Conservation (phyloP, 2,113 vertebrate genomes). For the Myotis yumanensis region DNA sequence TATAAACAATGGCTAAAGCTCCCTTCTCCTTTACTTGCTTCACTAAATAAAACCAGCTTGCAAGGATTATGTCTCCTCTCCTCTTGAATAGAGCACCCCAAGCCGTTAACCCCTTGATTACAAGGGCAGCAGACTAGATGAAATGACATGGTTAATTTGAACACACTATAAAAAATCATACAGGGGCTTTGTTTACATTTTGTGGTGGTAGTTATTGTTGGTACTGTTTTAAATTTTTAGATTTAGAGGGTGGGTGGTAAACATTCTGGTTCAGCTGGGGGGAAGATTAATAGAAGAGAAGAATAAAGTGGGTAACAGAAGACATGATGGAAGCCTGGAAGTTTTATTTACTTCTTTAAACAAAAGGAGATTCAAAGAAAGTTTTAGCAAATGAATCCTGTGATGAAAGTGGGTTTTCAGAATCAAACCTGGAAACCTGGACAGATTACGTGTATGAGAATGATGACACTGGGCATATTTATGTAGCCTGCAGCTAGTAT, state of each 20-base stretch:
- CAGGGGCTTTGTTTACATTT: background rate
- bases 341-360: conserved; percentile 35
- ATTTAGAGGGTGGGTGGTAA: background rate
- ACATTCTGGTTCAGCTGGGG: background rate
- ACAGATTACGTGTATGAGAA: background rate
- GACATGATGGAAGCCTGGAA: background rate
- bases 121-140: background rate
- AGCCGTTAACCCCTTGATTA: background rate
- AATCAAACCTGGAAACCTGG: conserved; percentile 1
- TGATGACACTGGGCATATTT: conserved; percentile 35
- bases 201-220: background rate
- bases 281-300: background rate
- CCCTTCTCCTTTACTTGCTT: background rate
- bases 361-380: background rate
- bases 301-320: background rate
- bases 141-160: background rate
- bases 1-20: background rate
- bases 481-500: background rate
- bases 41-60: background rate
- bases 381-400: conserved; percentile 15
- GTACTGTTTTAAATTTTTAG: background rate
- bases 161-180: background rate
- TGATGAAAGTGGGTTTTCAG: background rate
- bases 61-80: background rate
- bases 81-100: background rate